These are phyloP conservation scores for Machimus atricapillus DNA, from an alignment of 2,888 invertebrate genomes.

Conservation along the genomic window DNA sequence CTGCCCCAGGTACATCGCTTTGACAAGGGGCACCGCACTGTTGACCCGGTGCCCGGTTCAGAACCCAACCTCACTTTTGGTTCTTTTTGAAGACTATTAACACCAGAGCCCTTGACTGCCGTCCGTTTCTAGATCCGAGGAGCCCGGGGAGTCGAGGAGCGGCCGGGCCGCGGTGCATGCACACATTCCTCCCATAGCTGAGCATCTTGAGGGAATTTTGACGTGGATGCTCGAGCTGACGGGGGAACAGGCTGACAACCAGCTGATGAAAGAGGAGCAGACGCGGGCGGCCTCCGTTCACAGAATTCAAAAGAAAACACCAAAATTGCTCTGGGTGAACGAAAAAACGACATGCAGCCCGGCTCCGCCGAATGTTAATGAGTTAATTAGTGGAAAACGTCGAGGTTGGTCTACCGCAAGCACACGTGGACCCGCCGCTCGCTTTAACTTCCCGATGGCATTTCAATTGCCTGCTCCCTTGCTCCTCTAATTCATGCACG, in stretches of 20 bases:
- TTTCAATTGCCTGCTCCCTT: constrained; percentile 1
- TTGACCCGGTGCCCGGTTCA: not conserved
- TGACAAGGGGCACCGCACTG: constrained; percentile 6
- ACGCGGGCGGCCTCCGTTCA: constrained; percentile 31
- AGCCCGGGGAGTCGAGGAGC: not conserved
- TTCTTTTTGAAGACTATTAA: not conserved
- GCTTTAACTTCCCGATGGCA: not conserved
- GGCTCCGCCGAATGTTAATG: constrained; percentile 44
- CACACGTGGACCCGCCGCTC: constrained; percentile 24
- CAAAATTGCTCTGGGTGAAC: not conserved
- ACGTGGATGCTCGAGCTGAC: not conserved
- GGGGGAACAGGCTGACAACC: not conserved
- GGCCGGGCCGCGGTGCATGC: not conserved
- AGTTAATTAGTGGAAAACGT: constrained; percentile 49
- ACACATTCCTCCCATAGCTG: not conserved
- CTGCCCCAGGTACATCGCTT: not conserved
- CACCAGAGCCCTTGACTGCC: not conserved
- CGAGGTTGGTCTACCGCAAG: constrained; percentile 46
- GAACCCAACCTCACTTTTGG: not conserved
- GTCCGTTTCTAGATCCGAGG: not conserved
- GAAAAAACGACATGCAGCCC: constrained; percentile 9
- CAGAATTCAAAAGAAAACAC: constrained; percentile 24
- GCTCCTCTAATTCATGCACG: not conserved
- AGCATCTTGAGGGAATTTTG: constrained; percentile 13
- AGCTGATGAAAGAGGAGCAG: constrained; percentile 20